Evolutionary conservation across 1,140 invertebrate genomes (phyloP).

Genomic region (Bombus fervidus): DNA sequence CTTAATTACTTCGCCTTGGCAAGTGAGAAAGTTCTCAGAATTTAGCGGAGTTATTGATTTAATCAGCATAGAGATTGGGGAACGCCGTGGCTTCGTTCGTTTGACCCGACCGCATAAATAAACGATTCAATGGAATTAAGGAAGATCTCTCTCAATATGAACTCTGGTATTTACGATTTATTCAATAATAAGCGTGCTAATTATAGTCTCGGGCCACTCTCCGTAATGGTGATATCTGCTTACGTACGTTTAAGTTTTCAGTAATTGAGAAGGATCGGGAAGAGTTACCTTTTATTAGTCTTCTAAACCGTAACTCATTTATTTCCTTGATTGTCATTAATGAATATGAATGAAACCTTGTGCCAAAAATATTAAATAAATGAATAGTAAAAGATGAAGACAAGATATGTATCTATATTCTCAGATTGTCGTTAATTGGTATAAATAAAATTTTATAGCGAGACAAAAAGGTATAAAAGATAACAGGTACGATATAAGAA

Average conservation of each 20-base stretch:
- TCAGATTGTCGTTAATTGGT: background rate
- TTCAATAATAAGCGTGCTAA: background rate
- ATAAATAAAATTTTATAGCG: too few relatives aligned
- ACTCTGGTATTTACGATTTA: background rate
- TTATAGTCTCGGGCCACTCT: background rate
- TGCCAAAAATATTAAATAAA: background rate
- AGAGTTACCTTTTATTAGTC: background rate
- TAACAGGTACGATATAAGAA: too few relatives aligned
- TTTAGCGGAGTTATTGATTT: conserved; percentile 32
- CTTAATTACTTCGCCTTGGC: background rate
- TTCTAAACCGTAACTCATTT: background rate
- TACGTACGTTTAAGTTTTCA: background rate
- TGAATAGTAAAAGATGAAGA: background rate
- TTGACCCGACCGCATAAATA: background rate
- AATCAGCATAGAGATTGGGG: conserved; percentile 16
- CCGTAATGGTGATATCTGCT: background rate
- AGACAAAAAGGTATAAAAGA: background rate
- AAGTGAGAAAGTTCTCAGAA: conserved; percentile 49
- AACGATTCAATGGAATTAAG: background rate
- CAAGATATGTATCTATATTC: background rate
- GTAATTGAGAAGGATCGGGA: background rate
- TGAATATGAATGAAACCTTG: background rate
- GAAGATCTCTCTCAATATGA: background rate
- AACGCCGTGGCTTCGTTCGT: background rate
- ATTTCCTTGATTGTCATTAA: background rate